Percentiles rank a stretch among this genome's conserved stretches.
Conservation (phyloP, 2,797 vertebrate species). For the Spheniscus humboldti region DNA sequence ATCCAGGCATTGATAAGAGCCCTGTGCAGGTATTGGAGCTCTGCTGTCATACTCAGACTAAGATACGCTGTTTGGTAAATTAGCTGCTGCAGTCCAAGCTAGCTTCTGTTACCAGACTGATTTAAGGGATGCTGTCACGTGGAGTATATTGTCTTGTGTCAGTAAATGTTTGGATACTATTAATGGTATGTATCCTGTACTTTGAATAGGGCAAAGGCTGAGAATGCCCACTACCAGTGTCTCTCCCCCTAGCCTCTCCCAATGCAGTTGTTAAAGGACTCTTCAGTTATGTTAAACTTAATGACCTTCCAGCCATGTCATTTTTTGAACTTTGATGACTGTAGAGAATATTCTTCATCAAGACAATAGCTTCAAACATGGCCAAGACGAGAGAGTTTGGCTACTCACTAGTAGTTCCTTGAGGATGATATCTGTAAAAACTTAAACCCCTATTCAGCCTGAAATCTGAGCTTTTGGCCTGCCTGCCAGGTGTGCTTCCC, state of each 20-base stretch:
- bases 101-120: not conserved
- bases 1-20: not conserved
- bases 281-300: not conserved
- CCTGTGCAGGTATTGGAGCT: not conserved
- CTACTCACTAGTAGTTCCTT: not conserved
- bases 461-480: not conserved
- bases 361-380: not conserved
- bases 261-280: not conserved
- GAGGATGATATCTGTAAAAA: not conserved
- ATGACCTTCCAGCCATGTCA: not conserved
- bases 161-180: not conserved
- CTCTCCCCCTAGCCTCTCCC: not conserved
- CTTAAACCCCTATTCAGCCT: not conserved
- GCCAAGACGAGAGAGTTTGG: not conserved
- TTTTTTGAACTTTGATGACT: not conserved
- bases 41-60: not conserved
- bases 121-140: not conserved
- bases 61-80: not conserved
- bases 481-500: not conserved
- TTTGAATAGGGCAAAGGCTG: not conserved
- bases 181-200: not conserved
- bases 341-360: not conserved
- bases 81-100: not conserved
- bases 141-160: not conserved
- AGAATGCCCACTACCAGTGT: not conserved